Evolutionary conservation across 2,113 vertebrate species (phyloP).

Genomic region (Arvicanthis niloticus): DNA sequence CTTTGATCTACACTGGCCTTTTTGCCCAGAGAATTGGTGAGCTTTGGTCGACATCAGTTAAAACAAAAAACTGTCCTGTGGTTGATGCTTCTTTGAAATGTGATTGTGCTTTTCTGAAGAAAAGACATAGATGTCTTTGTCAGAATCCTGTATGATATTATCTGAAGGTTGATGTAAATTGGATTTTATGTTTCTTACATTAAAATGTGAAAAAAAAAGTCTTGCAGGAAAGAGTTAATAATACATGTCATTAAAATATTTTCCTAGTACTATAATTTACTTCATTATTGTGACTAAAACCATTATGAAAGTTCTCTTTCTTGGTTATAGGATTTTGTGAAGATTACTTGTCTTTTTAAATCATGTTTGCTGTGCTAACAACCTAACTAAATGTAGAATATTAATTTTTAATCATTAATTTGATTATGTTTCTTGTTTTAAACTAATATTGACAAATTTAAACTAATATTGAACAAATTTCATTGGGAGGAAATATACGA

Average conservation of each 20-base stretch:
- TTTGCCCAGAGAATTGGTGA: slow-evolving; percentile 62
- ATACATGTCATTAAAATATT: slow-evolving; percentile 16
- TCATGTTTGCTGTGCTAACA: neutral
- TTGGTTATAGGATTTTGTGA: neutral
- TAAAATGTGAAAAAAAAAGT: slow-evolving; percentile 23
- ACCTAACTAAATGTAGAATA: neutral
- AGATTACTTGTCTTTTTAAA: slow-evolving; percentile 11
- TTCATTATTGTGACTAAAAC: slow-evolving; percentile 9
- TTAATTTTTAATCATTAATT: neutral
- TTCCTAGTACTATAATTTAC: slow-evolving; percentile 9
- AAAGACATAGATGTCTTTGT: slow-evolving; percentile 69
- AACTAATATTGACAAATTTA: neutral
- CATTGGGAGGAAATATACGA: neutral
- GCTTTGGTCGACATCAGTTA: slow-evolving; percentile 67
- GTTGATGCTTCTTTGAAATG: slow-evolving; percentile 67
- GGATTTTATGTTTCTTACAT: slow-evolving; percentile 32
- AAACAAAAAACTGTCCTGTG: slow-evolving; percentile 70
- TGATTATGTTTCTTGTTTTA: neutral
- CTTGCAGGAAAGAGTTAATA: slow-evolving; percentile 49
- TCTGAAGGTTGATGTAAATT: slow-evolving; percentile 61
- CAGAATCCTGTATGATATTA: slow-evolving; percentile 9
- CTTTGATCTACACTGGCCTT: slow-evolving; percentile 51
- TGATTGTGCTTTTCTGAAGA: slow-evolving; percentile 36
- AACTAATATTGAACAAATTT: slow-evolving; percentile 1
- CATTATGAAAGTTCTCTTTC: neutral